Percentiles rank a stretch among this genome's conserved stretches.
These are phyloP conservation scores for Drosophila triauraria DNA, from an alignment of 1,140 invertebrate species.

Conservation along the genomic window DNA sequence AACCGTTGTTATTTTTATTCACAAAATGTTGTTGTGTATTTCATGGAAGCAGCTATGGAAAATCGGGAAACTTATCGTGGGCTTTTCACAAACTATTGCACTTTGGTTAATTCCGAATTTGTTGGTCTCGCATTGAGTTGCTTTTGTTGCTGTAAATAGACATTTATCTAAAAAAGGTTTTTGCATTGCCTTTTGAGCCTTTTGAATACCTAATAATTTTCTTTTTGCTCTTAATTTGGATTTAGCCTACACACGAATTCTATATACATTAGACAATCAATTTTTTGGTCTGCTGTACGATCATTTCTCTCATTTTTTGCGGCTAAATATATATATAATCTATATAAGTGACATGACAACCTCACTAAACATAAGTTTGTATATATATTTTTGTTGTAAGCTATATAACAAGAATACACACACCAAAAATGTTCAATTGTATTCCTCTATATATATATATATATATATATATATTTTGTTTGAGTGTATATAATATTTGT, in stretches of 20 bases:
- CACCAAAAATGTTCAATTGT: constrained; percentile 63
- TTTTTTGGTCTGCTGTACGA: constrained; percentile 68
- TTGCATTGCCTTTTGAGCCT: constrained; percentile 33
- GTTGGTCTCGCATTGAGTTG: constrained; percentile 37
- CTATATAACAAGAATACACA: constrained; percentile 81
- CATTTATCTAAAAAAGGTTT: constrained; percentile 63
- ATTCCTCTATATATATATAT: constrained; percentile 42
- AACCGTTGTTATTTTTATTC: constrained; percentile 64
- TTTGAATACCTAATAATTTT: constrained; percentile 54
- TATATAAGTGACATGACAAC: constrained; percentile 77
- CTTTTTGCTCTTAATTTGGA: constrained; percentile 12
- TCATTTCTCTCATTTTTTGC: constrained; percentile 30
- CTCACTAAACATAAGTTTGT: constrained; percentile 79
- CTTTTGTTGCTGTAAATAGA: constrained; percentile 57
- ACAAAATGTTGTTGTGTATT: constrained; percentile 26
- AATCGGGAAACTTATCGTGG: constrained; percentile 20
- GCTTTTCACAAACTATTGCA: constrained; percentile 23
- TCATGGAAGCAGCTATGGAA: constrained; percentile 37
- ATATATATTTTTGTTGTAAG: constrained; percentile 58
- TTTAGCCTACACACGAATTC: constrained; percentile 39
- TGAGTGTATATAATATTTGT: constrained; percentile 47
- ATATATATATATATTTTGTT: constrained; percentile 1
- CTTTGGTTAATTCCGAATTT: constrained; percentile 49
- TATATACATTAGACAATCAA: constrained; percentile 68
- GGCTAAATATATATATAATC: constrained; percentile 55